These are phyloP conservation scores for Amphipyra tragopoginis DNA, from an alignment of 2,888 invertebrate species.

Conservation along the genomic window DNA sequence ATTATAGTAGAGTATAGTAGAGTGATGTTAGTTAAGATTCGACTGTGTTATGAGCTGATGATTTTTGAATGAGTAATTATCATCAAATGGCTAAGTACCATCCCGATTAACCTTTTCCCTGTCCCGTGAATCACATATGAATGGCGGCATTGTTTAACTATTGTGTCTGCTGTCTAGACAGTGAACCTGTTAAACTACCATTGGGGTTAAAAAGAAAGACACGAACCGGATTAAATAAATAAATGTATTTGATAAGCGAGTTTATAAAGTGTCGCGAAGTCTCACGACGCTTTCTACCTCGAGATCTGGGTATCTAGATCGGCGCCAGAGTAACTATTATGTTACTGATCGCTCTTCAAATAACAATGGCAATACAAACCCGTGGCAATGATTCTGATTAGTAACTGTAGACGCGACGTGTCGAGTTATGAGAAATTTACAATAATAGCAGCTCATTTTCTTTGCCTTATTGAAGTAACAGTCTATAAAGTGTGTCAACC, in stretches of 20 bases:
- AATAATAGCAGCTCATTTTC: conserved; percentile 46
- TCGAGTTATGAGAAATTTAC: conserved; percentile 54
- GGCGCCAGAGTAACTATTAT: conserved; percentile 72
- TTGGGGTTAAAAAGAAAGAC: too few species aligned
- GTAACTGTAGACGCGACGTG: conserved; percentile 55
- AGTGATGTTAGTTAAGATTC: too few species aligned
- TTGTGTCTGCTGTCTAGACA: too few species aligned
- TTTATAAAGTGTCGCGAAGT: conserved; percentile 55
- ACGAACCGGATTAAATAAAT: conserved; percentile 2
- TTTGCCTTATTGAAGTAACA: conserved; percentile 38
- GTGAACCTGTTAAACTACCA: too few species aligned
- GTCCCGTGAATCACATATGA: too few species aligned
- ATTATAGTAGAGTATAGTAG: too few species aligned
- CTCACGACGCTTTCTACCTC: conserved; percentile 70
- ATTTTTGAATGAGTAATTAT: too few species aligned
- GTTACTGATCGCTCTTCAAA: conserved; percentile 65
- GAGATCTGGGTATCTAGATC: conserved; percentile 83
- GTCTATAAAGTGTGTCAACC: conserved; percentile 50
- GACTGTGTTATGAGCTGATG: too few species aligned
- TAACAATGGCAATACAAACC: conserved; percentile 69
- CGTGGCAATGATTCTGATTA: conserved; percentile 75
- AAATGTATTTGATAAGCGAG: conserved; percentile 45
- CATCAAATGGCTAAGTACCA: too few species aligned
- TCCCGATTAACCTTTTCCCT: too few species aligned
- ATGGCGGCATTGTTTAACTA: too few species aligned